Evolutionary conservation across 2,797 vertebrate genomes (phyloP).

Genomic region (Masticophis lateralis): DNA sequence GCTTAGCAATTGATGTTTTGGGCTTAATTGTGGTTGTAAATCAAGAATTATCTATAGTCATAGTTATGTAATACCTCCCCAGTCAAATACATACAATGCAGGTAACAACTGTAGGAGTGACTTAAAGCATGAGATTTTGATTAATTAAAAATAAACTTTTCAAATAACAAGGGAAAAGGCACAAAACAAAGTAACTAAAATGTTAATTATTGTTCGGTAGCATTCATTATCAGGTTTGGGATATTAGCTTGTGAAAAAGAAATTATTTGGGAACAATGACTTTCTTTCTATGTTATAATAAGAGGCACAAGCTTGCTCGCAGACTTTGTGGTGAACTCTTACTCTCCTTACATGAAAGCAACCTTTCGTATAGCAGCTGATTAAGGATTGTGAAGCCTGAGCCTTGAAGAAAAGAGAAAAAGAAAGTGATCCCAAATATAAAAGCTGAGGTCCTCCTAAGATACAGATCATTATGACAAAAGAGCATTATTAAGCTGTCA

Average conservation of each 20-base stretch:
- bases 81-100: neutral
- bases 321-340: neutral
- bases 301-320: neutral
- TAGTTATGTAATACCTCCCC: neutral
- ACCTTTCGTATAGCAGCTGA: rapidly evolving
- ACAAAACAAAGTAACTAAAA: neutral
- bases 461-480: neutral
- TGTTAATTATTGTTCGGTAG: rapidly evolving
- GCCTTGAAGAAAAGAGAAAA: neutral
- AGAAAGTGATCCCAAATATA: neutral
- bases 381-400: neutral
- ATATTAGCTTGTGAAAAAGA: neutral
- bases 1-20: neutral
- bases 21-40: neutral
- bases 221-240: neutral
- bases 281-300: neutral
- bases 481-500: neutral
- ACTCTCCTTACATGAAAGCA: slow-evolving; percentile 8
- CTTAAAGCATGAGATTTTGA: neutral
- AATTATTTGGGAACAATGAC: neutral
- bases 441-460: neutral
- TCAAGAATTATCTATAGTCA: neutral
- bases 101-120: neutral
- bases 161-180: neutral
- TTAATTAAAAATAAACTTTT: neutral